phyloP scores from a whole-genome alignment of 2,797 vertebrate genomes.

The Chromobotia macracanthus region DNA sequence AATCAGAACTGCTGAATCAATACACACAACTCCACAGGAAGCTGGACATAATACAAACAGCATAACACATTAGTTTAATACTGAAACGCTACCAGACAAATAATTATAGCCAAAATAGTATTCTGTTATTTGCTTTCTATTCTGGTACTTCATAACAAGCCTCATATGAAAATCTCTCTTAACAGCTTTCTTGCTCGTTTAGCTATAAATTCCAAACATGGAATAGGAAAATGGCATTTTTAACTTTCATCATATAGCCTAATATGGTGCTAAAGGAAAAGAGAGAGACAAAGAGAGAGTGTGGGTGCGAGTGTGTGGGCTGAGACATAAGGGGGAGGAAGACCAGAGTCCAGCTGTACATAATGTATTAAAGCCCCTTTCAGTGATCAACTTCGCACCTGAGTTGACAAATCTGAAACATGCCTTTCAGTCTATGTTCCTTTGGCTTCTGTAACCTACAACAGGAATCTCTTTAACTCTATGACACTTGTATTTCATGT shows the following conservation, averaged over 20 bases:
- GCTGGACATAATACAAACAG: slow-evolving; percentile 25
- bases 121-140: slow-evolving; percentile 11
- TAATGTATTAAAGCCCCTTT: slow-evolving; percentile 38
- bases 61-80: background rate
- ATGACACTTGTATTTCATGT: slow-evolving; percentile 8
- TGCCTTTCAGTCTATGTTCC: slow-evolving; percentile 19
- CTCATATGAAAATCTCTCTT: background rate
- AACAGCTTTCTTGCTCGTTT: background rate
- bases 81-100: background rate
- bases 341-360: slow-evolving; percentile 33
- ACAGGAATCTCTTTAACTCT: slow-evolving; percentile 11
- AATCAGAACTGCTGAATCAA: slow-evolving; percentile 17
- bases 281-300: background rate
- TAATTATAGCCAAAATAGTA: slow-evolving; percentile 16
- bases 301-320: background rate
- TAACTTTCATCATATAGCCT: background rate
- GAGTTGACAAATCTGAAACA: slow-evolving; percentile 37
- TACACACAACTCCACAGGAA: slow-evolving; percentile 12
- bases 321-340: slow-evolving; percentile 1
- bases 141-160: slow-evolving; percentile 2
- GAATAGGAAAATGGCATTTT: background rate
- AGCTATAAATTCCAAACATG: background rate
- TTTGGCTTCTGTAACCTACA: slow-evolving; percentile 8
- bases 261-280: background rate
- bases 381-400: slow-evolving; percentile 37